Evolutionary conservation across 2,797 vertebrate species (phyloP).

Genomic region (Ctenopoma kingsleyae): DNA sequence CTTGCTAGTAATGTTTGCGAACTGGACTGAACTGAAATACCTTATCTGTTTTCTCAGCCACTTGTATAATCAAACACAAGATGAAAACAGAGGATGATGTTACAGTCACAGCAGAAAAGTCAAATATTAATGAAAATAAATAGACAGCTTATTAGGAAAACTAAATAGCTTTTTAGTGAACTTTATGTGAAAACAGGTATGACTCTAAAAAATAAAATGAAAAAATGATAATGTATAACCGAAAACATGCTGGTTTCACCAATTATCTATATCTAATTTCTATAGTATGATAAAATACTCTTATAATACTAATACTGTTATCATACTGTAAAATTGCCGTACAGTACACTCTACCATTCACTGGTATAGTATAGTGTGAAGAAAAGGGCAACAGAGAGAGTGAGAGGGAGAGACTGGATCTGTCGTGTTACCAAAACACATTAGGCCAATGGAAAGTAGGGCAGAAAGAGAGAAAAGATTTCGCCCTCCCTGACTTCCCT

Average conservation of each 20-base stretch:
- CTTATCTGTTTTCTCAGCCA: conserved; percentile 58
- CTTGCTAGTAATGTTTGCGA: conserved; percentile 12
- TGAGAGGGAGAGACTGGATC: conserved; percentile 42
- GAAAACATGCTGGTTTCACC: background rate
- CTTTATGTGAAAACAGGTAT: conserved; percentile 12
- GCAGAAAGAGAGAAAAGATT: conserved; percentile 65
- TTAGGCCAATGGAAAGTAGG: conserved; percentile 75
- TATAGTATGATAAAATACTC: conserved; percentile 51
- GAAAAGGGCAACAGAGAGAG: conserved; percentile 32
- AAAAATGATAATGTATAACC: no score
- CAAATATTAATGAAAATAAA: conserved; percentile 32
- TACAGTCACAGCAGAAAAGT: conserved; percentile 58
- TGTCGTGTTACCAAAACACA: conserved; percentile 64
- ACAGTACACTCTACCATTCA: conserved; percentile 43
- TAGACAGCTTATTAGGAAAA: conserved; percentile 1
- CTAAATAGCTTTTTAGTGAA: background rate
- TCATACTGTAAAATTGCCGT: background rate
- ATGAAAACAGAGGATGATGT: conserved; percentile 58
- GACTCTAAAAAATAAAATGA: background rate
- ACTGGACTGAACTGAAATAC: conserved; percentile 48
- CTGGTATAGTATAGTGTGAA: conserved; percentile 42
- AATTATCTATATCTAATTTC: conserved; percentile 35
- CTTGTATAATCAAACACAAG: conserved; percentile 55
- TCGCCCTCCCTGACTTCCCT: conserved; percentile 49
- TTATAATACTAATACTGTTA: no score